Evolutionary conservation across 2,888 invertebrate species (phyloP), one percentile per base, ranked within the genome.

Genomic region (Punctoribates punctum): DNA sequence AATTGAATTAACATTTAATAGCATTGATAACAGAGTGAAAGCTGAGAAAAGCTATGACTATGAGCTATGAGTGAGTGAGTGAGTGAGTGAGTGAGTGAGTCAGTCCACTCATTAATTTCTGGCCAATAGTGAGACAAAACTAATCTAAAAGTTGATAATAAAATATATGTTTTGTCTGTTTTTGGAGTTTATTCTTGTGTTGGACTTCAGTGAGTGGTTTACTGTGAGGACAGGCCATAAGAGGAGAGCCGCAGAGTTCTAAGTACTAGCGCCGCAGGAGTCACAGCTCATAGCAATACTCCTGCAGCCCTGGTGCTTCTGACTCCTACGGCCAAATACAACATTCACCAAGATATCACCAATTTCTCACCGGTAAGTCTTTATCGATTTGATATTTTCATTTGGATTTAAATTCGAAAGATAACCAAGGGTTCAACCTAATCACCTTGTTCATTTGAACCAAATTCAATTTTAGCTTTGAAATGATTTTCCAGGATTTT

Each of bases 261-360:
- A 80, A 80, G 80, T 79, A 80, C 80, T 79, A 80, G 79, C 79
- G 80, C 80, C 79, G 80, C 79, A 80, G 80, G 80, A 79, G 80
- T 79, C 78, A 77, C 76, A 72, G 73, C 76, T 46, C 74, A 74
- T 60, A 73, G 60, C 20, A 25, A 48, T 74, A 79, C 80, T 79
- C 79, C 80, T 80, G 80, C 80, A 79, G 80, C 78, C 78, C 78
- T 79, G 78, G 79, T 79, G 79, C 80, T 79, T 79, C 70, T 72
- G 51, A 38, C 46, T 75, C 25, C 73, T 17, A 34, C 62, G 62
- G 62, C 62, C 29, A 29, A 15, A 62, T 27, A 62, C 62, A 17
- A 29, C 29, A 9, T 1, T 27, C 11, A 17, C 9, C 60, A 11
- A 13, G 29, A 1, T 4, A 20, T 27, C 2, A 57, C 5, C 34